A percentile compares a stretch with the other conserved stretches of the same genome.
These are phyloP conservation scores for Rhadina sibilatrix DNA, from an alignment of 2,113 vertebrate genomes.

Conservation along the genomic window DNA sequence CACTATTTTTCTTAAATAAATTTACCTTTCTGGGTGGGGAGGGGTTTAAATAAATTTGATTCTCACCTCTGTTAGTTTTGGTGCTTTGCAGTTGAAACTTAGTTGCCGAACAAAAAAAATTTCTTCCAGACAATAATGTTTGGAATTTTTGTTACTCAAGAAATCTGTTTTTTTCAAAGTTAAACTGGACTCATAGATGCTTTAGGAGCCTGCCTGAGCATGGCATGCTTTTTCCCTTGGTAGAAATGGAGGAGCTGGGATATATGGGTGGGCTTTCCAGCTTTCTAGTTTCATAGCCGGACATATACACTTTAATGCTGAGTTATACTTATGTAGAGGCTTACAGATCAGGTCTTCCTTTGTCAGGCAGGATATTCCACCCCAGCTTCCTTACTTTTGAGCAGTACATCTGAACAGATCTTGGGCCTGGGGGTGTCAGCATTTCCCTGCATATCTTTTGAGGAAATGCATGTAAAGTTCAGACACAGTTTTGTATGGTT, in stretches of 20 bases:
- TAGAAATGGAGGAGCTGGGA: background rate
- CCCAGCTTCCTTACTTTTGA: background rate
- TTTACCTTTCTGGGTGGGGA: background rate
- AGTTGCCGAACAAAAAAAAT: background rate
- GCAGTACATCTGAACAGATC: background rate
- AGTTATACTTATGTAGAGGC: background rate
- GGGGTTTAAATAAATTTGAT: background rate
- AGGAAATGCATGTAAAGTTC: background rate
- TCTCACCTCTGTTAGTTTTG: background rate
- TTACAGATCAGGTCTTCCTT: background rate
- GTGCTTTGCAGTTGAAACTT: background rate
- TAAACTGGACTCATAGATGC: background rate
- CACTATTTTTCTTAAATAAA: background rate
- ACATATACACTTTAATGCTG: fast-evolving
- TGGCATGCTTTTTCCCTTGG: background rate
- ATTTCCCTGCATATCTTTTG: background rate
- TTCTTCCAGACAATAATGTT: background rate
- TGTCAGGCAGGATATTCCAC: background rate
- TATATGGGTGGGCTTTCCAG: background rate
- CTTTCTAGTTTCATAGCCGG: background rate
- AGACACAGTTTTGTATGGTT: background rate
- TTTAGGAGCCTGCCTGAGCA: background rate
- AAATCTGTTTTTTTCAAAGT: background rate
- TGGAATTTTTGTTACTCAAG: background rate
- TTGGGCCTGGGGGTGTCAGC: background rate